Percentiles rank a stretch among this genome's conserved stretches.
phyloP scores from a whole-genome alignment of 1,140 invertebrate genomes.

The Ceratina calcarata region DNA sequence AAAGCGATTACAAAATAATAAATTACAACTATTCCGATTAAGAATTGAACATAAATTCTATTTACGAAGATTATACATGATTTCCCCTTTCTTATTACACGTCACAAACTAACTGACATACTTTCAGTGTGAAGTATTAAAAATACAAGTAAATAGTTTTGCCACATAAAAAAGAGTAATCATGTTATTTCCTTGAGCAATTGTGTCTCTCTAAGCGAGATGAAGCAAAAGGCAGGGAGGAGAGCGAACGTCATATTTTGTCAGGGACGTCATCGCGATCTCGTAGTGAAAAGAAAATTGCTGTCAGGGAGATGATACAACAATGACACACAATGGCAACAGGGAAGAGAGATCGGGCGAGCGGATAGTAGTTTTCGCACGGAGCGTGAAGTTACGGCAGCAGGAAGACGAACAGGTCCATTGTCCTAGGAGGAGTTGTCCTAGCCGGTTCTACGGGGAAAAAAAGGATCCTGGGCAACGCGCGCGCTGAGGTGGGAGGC shows the following conservation, averaged over 20 bases:
- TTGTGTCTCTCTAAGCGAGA: too few relatives aligned
- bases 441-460: slow-evolving; percentile 54
- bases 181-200: too few relatives aligned
- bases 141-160: too few relatives aligned
- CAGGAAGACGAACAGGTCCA: slow-evolving; percentile 49
- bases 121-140: too few relatives aligned
- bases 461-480: slow-evolving; percentile 52
- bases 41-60: too few relatives aligned
- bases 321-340: neutral
- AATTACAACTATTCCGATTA: too few relatives aligned
- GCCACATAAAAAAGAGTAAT: too few relatives aligned
- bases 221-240: too few relatives aligned
- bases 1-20: too few relatives aligned
- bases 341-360: neutral
- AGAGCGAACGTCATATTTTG: neutral
- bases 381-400: slow-evolving; percentile 24
- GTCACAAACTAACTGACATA: too few relatives aligned
- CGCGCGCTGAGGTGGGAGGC: neutral
- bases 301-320: neutral
- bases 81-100: too few relatives aligned
- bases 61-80: too few relatives aligned
- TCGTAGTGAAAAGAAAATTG: neutral
- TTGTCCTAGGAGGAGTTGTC: slow-evolving; percentile 49
- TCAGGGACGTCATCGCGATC: neutral
- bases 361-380: slow-evolving; percentile 39